Percentiles rank a stretch among this genome's conserved stretches.
phyloP scores from a whole-genome alignment of 2,113 vertebrate species.

The Pipa parva region DNA sequence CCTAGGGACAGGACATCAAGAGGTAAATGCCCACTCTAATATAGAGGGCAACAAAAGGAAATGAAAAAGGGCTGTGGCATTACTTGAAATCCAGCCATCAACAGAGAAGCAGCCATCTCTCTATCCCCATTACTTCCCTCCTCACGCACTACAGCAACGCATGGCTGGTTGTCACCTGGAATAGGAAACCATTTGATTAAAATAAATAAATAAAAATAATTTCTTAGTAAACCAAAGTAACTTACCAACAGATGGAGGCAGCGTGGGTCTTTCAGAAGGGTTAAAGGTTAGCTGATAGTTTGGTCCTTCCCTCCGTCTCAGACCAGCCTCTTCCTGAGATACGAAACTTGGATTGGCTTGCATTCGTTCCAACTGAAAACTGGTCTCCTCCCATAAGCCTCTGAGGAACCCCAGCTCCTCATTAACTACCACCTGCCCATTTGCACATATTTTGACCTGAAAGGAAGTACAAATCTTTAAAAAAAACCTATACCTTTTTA shows the following conservation, averaged over 20 bases:
- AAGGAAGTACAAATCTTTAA: not conserved
- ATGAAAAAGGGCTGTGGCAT: not conserved
- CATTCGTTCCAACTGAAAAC: conserved; percentile 79
- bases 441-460: conserved; percentile 69
- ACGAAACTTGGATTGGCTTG: conserved; percentile 72
- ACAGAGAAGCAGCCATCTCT: conserved; percentile 81
- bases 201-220: too few species aligned
- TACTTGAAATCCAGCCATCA: conserved; percentile 86
- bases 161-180: conserved; percentile 57
- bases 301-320: conserved; percentile 67
- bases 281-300: conserved; percentile 69
- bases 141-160: conserved; percentile 78
- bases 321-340: conserved; percentile 69
- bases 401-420: conserved; percentile 68
- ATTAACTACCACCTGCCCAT: conserved; percentile 61
- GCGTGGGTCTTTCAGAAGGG: conserved; percentile 51
- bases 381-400: conserved; percentile 83
- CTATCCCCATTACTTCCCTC: conserved; percentile 91
- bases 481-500: not conserved
- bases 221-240: not conserved
- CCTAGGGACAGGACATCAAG: conserved; percentile 52
- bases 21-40: not conserved
- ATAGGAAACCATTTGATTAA: not conserved
- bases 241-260: conserved; percentile 59
- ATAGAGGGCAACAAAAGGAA: not conserved